These are phyloP conservation scores for Smutsia gigantea DNA, from an alignment of 2,797 vertebrate species.

Conservation along the genomic window DNA sequence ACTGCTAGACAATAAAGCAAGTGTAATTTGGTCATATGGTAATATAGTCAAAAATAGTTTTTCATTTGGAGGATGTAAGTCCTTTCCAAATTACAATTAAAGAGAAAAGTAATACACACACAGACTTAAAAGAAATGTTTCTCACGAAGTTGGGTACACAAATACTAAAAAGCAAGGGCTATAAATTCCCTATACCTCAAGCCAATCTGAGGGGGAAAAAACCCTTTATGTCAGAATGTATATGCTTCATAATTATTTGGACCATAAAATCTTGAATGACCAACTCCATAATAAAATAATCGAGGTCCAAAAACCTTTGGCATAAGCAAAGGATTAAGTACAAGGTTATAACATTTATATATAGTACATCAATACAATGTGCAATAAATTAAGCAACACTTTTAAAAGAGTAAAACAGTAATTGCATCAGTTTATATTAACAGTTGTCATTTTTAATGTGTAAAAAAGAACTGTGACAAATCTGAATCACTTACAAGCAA, in stretches of 20 bases:
- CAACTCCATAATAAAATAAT: conserved; percentile 60
- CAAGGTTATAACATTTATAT: neutral
- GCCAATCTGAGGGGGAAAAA: neutral
- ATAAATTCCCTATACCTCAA: conserved; percentile 26
- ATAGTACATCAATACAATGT: neutral
- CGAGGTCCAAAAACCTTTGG: neutral
- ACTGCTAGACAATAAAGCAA: conserved; percentile 4
- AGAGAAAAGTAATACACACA: conserved; percentile 44
- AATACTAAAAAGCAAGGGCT: conserved; percentile 55
- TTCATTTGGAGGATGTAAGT: conserved; percentile 54
- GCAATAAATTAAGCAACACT: conserved; percentile 30
- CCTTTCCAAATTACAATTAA: conserved; percentile 62
- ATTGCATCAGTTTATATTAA: neutral
- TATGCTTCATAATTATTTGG: neutral
- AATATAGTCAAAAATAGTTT: conserved; percentile 35
- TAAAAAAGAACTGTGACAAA: neutral
- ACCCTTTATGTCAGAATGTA: neutral
- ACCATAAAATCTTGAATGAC: conserved; percentile 58
- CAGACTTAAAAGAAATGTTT: conserved; percentile 36
- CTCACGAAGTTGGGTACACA: conserved; percentile 42
- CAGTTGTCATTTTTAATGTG: conserved; percentile 6
- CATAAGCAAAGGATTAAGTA: conserved; percentile 32
- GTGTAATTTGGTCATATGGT: neutral
- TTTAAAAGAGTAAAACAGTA: neutral
- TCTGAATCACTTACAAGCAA: neutral